phyloP scores from a whole-genome alignment of 2,888 invertebrate species.

The Parapristionchus giblindavisi region DNA sequence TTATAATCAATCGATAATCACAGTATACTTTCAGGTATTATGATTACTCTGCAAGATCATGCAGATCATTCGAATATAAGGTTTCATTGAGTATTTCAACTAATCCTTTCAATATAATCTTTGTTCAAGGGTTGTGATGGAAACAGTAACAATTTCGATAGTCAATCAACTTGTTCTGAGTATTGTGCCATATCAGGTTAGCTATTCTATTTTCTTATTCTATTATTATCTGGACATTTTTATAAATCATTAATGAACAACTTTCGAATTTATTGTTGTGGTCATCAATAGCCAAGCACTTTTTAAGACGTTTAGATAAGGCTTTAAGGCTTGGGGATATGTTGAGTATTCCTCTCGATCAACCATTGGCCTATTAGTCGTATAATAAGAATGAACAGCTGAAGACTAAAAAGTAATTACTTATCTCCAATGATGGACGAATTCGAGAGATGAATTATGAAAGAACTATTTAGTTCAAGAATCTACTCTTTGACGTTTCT shows the following conservation, averaged over 20 bases:
- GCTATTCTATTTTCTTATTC: background rate
- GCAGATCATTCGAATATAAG: constrained; percentile 51
- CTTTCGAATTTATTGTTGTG: background rate
- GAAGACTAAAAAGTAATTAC: no score
- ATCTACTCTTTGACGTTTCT: no score
- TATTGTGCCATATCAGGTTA: constrained; percentile 52
- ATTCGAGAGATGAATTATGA: no score
- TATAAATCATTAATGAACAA: background rate
- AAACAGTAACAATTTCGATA: constrained; percentile 61
- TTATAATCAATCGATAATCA: constrained; percentile 75
- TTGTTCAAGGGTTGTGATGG: constrained; percentile 60
- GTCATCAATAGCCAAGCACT: background rate
- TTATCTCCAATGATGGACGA: no score
- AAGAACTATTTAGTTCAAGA: no score
- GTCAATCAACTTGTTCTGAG: constrained; percentile 53
- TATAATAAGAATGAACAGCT: no score
- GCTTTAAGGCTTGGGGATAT: no score
- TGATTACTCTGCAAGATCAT: constrained; percentile 48
- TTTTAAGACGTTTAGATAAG: no score
- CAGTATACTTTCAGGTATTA: constrained; percentile 72
- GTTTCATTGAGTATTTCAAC: background rate
- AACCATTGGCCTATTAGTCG: no score
- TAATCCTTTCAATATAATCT: background rate
- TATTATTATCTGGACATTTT: no score
- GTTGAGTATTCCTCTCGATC: no score